Base-by-base conservation (phyloP, 2,113 vertebrate species). In the Entomyzon cyanotis region DNA sequence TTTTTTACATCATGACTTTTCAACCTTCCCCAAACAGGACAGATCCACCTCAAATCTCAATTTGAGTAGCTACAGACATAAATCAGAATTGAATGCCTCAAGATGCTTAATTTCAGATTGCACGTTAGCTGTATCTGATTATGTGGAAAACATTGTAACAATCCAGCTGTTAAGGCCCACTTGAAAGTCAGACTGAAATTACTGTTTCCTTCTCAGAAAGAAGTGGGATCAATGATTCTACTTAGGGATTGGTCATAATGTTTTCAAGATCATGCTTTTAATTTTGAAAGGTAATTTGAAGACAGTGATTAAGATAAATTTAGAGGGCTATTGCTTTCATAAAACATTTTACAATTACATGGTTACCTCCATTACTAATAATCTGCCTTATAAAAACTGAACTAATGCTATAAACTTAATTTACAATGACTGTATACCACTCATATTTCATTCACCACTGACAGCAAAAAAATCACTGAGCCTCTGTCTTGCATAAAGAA, bases 391-490 rank as follows among this genome's bases (percentile, higher is more conserved):
- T 78, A 91, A 95, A 97, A 93, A 60, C 79, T 75, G 85, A 92
- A 94, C 73, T 93, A 90, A 96, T 75, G 76, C 75, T 81, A 84
- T 64, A 90, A 96, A 95, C 52, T 84, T 95, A 93, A 97, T 96
- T 96, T 96, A 93, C 73, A 94, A 55, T 28, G 68, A 64, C 79
- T 88, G 50, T 35, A 44, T 56, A 83, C 52, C 31, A 58, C 69
- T 78, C 35, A 24, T 70, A 84, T 78, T 89, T 96, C 92, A 94
- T 71, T 90, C 73, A 89, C 62, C 17, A 71, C n/a, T 23, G 64
- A 81, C 64, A 91, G 56, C 47, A 93, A 68, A 91, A 91, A 88
- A 81, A 86, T 83, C 73, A 78, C 60, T 62, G n/a, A 88, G 81
- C n/a, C 35, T 89, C 69, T 88, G 58, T 55, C 91, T 91, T 89